These are phyloP conservation scores for Magallana gigas DNA, from an alignment of 1,140 invertebrate species.

Conservation along the genomic window DNA sequence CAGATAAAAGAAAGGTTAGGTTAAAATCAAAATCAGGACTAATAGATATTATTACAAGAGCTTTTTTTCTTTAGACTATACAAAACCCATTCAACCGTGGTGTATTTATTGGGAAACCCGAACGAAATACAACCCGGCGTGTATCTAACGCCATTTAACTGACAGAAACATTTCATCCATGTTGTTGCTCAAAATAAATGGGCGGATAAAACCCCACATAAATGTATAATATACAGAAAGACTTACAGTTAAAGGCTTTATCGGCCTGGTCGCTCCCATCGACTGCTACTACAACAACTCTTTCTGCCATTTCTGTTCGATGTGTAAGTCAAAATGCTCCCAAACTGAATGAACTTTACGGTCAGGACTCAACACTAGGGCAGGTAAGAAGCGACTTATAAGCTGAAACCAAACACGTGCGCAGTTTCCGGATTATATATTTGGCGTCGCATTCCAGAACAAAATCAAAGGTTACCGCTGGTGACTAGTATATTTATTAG, in stretches of 20 bases:
- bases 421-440: neutral
- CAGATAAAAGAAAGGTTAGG: no score
- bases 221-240: neutral
- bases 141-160: no score
- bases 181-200: no score
- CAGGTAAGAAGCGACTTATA: neutral
- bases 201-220: neutral
- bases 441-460: neutral
- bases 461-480: neutral
- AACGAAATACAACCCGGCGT: no score
- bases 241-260: constrained; percentile 6
- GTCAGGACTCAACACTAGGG: neutral
- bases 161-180: no score
- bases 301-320: neutral
- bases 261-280: constrained; percentile 15
- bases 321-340: neutral
- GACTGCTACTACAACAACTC: neutral
- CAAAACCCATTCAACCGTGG: no score
- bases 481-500: no score
- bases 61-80: no score
- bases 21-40: no score
- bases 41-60: no score
- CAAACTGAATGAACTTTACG: neutral
- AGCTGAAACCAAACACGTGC: neutral
- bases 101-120: no score